Evolutionary conservation across 2,888 invertebrate species (phyloP).

Genomic region (Eilema caniola): DNA sequence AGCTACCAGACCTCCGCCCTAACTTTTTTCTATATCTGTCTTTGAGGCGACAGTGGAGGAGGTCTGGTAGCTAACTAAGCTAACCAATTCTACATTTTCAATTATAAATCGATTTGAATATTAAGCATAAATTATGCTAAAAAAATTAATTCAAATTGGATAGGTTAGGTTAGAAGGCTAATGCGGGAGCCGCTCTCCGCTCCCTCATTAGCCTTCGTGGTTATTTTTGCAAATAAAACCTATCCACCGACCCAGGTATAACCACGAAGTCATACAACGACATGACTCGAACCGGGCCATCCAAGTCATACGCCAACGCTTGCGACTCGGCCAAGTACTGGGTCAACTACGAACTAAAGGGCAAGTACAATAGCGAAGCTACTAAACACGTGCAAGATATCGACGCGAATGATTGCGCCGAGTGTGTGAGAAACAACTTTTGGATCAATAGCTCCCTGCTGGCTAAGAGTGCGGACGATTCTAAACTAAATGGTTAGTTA

Average conservation of each 20-base stretch:
- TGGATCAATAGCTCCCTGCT: constrained; percentile 55
- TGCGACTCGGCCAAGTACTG: constrained; percentile 48
- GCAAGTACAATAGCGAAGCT: constrained; percentile 27
- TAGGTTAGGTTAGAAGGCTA: too few relatives aligned
- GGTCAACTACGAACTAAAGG: constrained; percentile 40
- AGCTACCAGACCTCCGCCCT: too few relatives aligned
- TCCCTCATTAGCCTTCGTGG: too few relatives aligned
- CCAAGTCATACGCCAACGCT: constrained; percentile 44
- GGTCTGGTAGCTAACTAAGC: too few relatives aligned
- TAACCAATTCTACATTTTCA: too few relatives aligned
- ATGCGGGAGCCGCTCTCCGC: too few relatives aligned
- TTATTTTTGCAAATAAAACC: too few relatives aligned
- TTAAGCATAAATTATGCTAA: too few relatives aligned
- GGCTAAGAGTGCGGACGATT: constrained; percentile 48
- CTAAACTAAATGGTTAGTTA: constrained; percentile 53
- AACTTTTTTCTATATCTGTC: too few relatives aligned
- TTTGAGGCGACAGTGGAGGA: too few relatives aligned
- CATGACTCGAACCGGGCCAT: constrained; percentile 34
- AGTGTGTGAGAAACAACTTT: constrained; percentile 63
- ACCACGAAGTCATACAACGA: constrained; percentile 36
- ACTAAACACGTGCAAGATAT: constrained; percentile 41
- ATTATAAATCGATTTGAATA: too few relatives aligned
- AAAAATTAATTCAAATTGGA: too few relatives aligned
- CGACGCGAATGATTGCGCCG: constrained; percentile 57
- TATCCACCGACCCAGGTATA: background rate